Conservation (phyloP, 2,797 vertebrate genomes). For the Discoglossus pictus region DNA sequence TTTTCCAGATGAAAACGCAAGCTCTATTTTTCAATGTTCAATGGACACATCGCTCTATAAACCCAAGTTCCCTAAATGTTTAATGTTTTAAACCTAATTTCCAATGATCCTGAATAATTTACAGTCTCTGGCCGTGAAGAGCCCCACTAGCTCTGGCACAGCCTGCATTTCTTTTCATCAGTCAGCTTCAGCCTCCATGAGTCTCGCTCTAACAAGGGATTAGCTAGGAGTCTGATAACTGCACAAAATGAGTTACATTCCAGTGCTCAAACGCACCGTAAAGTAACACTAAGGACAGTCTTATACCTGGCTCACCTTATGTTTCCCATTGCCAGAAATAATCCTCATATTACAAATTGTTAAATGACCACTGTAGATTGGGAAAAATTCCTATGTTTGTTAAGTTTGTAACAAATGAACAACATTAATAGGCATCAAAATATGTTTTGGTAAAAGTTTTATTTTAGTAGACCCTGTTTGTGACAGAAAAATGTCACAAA, state of each 20-base stretch:
- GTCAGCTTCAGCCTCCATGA: conserved; percentile 32
- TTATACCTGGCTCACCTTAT: not conserved
- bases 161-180: conserved; percentile 47
- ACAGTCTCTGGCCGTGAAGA: conserved; percentile 40
- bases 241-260: conserved; percentile 46
- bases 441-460: too few relatives aligned
- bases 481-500: too few relatives aligned
- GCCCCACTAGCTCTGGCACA: conserved; percentile 29
- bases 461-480: too few relatives aligned
- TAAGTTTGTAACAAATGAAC: too few relatives aligned
- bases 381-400: too few relatives aligned
- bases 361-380: too few relatives aligned
- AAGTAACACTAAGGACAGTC: conserved; percentile 15
- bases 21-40: conserved; percentile 31
- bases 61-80: conserved; percentile 45
- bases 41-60: conserved; percentile 20
- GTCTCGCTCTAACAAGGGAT: conserved; percentile 47
- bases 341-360: too few relatives aligned
- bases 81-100: conserved; percentile 50
- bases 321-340: conserved; percentile 14
- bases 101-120: conserved; percentile 48
- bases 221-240: conserved; percentile 42
- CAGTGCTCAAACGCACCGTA: conserved; percentile 29
- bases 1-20: conserved; percentile 30
- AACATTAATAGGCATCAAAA: too few relatives aligned